A percentile compares a stretch with the other conserved stretches of the same genome.
phyloP scores from a whole-genome alignment of 1,140 invertebrate genomes.

The Vanessa atalanta region DNA sequence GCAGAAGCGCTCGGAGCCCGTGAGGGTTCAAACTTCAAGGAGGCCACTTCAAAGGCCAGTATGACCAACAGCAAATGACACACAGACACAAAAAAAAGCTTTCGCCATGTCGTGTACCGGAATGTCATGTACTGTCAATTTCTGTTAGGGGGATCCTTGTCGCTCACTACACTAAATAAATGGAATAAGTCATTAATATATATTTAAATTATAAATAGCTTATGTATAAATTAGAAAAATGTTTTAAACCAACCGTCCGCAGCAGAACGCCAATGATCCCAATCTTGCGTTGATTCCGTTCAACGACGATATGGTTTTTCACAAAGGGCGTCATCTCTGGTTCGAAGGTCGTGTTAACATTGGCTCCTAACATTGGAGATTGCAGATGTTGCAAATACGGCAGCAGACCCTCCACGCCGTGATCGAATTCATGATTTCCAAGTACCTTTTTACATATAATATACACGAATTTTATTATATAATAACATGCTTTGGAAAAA shows the following conservation, averaged over 20 bases:
- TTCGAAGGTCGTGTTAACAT: constrained; percentile 88
- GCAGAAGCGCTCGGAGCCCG: too few species aligned
- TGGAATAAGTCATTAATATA: too few species aligned
- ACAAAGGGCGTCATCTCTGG: constrained; percentile 84
- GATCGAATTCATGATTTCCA: constrained; percentile 95
- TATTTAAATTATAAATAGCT: constrained; percentile 48
- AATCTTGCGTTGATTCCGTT: constrained; percentile 84
- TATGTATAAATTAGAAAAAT: not conserved
- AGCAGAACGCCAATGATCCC: constrained; percentile 91
- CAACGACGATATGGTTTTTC: constrained; percentile 83
- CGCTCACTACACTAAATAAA: too few species aligned
- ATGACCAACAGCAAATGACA: too few species aligned
- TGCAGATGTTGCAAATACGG: constrained; percentile 86
- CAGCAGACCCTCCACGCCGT: constrained; percentile 86
- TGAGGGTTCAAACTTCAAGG: too few species aligned
- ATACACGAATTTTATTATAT: not conserved
- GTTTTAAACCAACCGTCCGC: constrained; percentile 47
- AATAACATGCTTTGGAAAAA: not conserved
- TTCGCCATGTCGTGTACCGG: too few species aligned
- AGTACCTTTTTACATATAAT: constrained; percentile 82
- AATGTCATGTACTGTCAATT: too few species aligned
- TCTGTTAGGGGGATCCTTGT: too few species aligned
- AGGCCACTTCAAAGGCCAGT: too few species aligned
- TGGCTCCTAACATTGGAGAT: constrained; percentile 86
- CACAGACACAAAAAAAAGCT: too few species aligned